Evolutionary conservation across 2,797 vertebrate species (phyloP), one percentile per base, ranked within the genome.

Genomic region (Cottoperca gobio): DNA sequence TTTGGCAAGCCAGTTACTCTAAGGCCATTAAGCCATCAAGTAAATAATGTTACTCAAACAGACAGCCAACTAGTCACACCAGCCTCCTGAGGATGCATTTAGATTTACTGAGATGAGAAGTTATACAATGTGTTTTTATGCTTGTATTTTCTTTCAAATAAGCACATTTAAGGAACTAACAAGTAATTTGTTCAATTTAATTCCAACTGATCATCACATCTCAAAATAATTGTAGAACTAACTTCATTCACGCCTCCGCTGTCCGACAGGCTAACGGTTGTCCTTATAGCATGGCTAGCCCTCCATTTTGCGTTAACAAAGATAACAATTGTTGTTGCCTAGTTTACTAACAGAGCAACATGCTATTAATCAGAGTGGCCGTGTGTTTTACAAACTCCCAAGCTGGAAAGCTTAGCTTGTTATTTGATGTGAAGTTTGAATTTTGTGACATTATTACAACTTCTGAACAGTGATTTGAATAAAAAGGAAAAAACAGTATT

Each of bases 21-120:
- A 63, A 70, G 53, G 35, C 48, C 65, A 54, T 35, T 33, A 6
- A 69, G 67, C 62, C 64, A 82, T 81, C 45, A 70, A 48, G 24
- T 66, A 76, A 77, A 84, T 79, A 76, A 75, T 57, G 63, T 72
- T 73, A 55, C 59, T 72, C 70, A 82, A 65, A 81, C 45, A 70
- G 58, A 55, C 60, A 74, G 58, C 61, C 57, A 55, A 43, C 17
- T 73, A 70, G 52, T 71, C 63, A 49, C 55, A 39, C 53, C 13
- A 71, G 31, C 42, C 33, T 40, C 45, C 53, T 64, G 68, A 58
- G 31, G 52, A 63, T 24, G 31, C 35, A 75, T 65, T 14, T 17
- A 28, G 48, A 66, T 68, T 76, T 48, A 58, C 35, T 61, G 26
- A 68, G 49, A 72, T 21, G 40, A 73, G 17, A 67, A 42, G 26